These are phyloP conservation scores for Ivindomyrus marchei DNA, from an alignment of 2,113 vertebrate genomes.

Conservation along the genomic window DNA sequence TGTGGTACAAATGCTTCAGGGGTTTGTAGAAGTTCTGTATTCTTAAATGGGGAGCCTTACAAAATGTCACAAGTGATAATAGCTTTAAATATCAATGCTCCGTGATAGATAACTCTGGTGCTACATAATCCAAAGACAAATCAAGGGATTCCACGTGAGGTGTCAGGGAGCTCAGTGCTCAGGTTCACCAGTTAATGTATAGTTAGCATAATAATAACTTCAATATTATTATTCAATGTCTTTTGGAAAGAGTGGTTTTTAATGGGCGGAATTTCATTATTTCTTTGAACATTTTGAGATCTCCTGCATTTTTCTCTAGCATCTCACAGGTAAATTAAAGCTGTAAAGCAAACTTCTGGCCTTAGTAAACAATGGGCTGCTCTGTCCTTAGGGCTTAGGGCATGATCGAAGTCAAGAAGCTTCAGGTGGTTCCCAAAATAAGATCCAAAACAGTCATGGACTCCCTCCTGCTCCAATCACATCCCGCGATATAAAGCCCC, in stretches of 20 bases:
- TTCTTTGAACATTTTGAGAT: neutral
- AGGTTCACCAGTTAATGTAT: neutral
- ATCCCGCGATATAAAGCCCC: conserved; percentile 37
- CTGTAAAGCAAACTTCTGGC: neutral
- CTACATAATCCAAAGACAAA: neutral
- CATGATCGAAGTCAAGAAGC: neutral
- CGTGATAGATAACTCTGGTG: neutral
- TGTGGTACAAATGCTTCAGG: neutral
- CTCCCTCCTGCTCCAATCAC: conserved; percentile 3
- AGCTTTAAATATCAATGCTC: neutral
- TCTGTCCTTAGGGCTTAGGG: neutral
- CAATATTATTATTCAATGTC: neutral
- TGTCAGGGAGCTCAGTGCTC: neutral
- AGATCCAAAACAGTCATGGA: neutral
- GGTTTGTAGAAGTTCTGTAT: neutral
- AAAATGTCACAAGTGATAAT: conserved; percentile 1
- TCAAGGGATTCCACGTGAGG: neutral
- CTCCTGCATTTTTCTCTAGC: neutral
- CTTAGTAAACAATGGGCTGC: neutral
- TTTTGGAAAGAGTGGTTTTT: neutral
- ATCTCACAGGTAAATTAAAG: neutral
- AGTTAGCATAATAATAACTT: neutral
- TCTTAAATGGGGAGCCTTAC: neutral
- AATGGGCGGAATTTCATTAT: neutral
- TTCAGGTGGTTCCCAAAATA: neutral